Conservation (phyloP, 2,113 vertebrate genomes). For the Tyrannus savana region DNA sequence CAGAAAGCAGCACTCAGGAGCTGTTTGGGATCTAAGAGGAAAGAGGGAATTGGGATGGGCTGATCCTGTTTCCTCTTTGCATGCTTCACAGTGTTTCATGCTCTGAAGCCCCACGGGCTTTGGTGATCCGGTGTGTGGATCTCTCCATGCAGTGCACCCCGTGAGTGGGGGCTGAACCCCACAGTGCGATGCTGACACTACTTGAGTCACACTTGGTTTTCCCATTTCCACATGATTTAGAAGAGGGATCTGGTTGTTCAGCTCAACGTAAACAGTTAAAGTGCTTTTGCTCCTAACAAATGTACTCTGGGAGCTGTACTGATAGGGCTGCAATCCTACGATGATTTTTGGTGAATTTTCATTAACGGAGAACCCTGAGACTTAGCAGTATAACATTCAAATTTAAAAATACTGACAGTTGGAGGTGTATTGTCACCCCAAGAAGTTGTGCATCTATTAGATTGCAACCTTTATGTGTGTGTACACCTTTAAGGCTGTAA, state of each 20-base stretch:
- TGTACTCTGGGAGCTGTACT: not conserved
- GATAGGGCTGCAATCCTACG: not conserved
- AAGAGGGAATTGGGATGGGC: not conserved
- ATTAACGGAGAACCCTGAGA: not conserved
- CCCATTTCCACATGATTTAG: accelerated
- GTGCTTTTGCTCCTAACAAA: not conserved
- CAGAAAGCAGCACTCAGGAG: accelerated
- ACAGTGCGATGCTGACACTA: accelerated
- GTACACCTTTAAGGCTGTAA: not conserved
- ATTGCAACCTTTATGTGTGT: not conserved
- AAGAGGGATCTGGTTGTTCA: not conserved
- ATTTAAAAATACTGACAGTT: not conserved
- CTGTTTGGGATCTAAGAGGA: not conserved
- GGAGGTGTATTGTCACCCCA: not conserved
- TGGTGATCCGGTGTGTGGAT: accelerated
- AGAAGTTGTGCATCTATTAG: not conserved
- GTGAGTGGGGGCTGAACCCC: accelerated
- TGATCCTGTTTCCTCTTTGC: not conserved
- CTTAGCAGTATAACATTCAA: not conserved
- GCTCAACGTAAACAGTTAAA: not conserved
- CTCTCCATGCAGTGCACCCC: accelerated
- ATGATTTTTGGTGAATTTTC: not conserved
- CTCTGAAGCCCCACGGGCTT: accelerated
- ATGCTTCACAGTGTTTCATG: accelerated
- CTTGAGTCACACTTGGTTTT: not conserved